Conservation (phyloP, 35 echinoderm and acorn worm species). For the Amphiura filiformis region DNA sequence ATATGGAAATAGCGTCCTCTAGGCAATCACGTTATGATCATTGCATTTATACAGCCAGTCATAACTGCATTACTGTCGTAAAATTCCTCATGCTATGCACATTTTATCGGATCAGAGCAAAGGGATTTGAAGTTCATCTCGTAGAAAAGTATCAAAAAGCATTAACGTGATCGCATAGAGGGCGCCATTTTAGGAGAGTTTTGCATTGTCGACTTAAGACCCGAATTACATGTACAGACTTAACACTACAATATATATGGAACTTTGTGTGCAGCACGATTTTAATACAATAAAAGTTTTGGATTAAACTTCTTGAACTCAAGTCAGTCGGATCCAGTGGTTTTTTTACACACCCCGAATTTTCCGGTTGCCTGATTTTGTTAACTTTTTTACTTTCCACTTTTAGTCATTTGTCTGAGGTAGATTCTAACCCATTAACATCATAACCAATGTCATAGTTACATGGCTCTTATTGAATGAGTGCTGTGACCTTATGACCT, state of each 20-base stretch:
- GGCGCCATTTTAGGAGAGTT: neutral
- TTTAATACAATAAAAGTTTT: too few species aligned
- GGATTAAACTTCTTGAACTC: too few species aligned
- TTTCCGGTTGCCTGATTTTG: too few species aligned
- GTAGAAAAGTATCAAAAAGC: neutral
- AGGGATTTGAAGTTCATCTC: neutral
- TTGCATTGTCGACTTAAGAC: neutral
- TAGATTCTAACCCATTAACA: too few species aligned
- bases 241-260: neutral
- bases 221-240: neutral
- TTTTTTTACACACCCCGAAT: too few species aligned
- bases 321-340: too few species aligned
- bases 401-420: too few species aligned
- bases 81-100: neutral
- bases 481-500: too few species aligned
- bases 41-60: neutral
- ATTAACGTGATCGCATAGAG: neutral
- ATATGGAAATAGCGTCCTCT: neutral
- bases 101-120: neutral
- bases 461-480: too few species aligned
- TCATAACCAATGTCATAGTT: too few species aligned
- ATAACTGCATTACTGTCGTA: neutral
- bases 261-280: too few species aligned
- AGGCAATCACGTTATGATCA: neutral
- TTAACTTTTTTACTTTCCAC: too few species aligned